Conservation (phyloP, 2,888 invertebrate species). For the Hydropsyche betteni region DNA sequence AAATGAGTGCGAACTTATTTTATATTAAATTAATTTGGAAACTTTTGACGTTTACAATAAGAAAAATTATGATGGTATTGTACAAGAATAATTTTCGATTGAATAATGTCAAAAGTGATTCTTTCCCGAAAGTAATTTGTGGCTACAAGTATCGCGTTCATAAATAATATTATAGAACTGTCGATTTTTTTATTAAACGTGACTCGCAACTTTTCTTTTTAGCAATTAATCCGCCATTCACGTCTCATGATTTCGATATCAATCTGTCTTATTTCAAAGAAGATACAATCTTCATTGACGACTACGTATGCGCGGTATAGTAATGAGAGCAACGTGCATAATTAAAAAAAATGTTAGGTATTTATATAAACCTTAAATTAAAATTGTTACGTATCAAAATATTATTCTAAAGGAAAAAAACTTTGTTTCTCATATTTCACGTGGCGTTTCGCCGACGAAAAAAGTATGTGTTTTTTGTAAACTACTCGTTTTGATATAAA, state of each 20-base stretch:
- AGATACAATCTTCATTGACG: conserved; percentile 36
- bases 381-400: conserved; percentile 2
- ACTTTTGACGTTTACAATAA: too few relatives aligned
- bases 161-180: conserved; percentile 2
- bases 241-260: conserved; percentile 40
- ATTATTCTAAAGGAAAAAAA: conserved; percentile 1
- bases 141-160: too few relatives aligned
- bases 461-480: background rate
- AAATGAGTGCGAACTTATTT: too few relatives aligned
- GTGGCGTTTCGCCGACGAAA: conserved; percentile 1
- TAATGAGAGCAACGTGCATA: background rate
- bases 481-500: conserved; percentile 24
- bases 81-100: too few relatives aligned
- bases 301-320: background rate
- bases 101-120: too few relatives aligned
- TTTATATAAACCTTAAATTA: background rate
- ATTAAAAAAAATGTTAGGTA: conserved; percentile 16
- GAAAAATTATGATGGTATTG: too few relatives aligned
- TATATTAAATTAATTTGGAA: too few relatives aligned
- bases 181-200: conserved; percentile 7
- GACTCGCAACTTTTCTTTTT: conserved; percentile 2
- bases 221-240: conserved; percentile 44
- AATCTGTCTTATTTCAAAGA: conserved; percentile 40
- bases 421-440: background rate
- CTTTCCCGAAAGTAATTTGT: too few relatives aligned